Evolutionary conservation across 2,113 vertebrate species (phyloP), one percentile per base, ranked within the genome.

Genomic region (Cynoglossus semilaevis): DNA sequence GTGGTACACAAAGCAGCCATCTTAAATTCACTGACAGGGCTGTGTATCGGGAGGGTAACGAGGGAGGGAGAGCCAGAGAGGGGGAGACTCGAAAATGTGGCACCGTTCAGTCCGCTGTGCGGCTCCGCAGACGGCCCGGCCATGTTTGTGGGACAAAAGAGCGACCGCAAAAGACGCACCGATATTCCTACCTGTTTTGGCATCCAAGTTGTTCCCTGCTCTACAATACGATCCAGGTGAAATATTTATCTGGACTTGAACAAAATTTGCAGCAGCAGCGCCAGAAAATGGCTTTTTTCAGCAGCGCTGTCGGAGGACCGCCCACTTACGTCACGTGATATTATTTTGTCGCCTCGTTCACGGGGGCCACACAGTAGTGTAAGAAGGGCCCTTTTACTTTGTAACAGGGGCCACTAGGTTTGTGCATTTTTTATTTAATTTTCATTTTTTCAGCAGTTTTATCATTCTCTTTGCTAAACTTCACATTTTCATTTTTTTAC

Each of bases 201-300:
- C 86, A 86, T 81, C 15, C 66, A 88, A 70, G 79, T 67, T 59
- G 13, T 55, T 58, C 56, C 63, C 59, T 67, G 63, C 72, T 77
- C 72, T 52, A 41, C 38, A 17, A 44, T 19, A 54, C 49, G 73
- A 72, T 73, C 81, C 81, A 68, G 81, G 36, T 77, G 46, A 74
- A 76, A 41, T 41, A 13, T 13, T 79, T 79, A 70, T 75, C 81
- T 67, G 71, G 67, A 86, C 70, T 85, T 72, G 80, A 69, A 46
- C 59, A 76, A 76, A 85, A 82, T 83, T 87, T 84, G 85, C 85
- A 87, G 88, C 83, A 88, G 88, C 85, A 87, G 85, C 87, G 85
- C 88, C 87, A 89, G 88, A 90, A 90, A 89, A 90, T 89, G 88
- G 88, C 85, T 89, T 89, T 88, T 85, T 87, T 83, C 83, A 83